phyloP scores from a whole-genome alignment of 2,888 invertebrate species.

The Polydrusus cervinus region DNA sequence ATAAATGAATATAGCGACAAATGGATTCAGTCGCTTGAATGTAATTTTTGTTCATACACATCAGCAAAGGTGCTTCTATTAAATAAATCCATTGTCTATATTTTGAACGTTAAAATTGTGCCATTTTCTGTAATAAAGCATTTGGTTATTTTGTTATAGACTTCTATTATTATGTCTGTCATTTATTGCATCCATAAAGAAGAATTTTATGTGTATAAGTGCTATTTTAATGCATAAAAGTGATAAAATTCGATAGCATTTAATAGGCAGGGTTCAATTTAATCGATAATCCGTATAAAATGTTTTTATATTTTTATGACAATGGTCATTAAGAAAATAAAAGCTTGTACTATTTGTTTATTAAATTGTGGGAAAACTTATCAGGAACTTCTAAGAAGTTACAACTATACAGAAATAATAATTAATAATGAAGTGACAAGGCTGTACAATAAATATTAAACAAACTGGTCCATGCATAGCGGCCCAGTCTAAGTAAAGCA shows the following conservation, averaged over 20 bases:
- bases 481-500: too few species aligned
- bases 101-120: constrained; percentile 24
- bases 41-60: constrained; percentile 1
- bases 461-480: too few species aligned
- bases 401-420: too few species aligned
- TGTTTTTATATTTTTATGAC: constrained; percentile 4
- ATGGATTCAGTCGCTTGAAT: not conserved
- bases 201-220: constrained; percentile 36
- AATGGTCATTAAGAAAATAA: not conserved
- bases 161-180: constrained; percentile 25
- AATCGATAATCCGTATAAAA: constrained; percentile 16
- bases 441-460: too few species aligned
- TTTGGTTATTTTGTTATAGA: constrained; percentile 34
- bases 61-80: constrained; percentile 9
- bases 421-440: too few species aligned
- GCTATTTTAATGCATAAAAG: constrained; percentile 37
- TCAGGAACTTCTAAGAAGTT: too few species aligned
- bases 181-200: constrained; percentile 31
- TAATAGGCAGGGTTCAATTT: constrained; percentile 17
- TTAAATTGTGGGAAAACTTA: not conserved
- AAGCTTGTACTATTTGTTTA: not conserved
- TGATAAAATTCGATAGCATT: constrained; percentile 26
- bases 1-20: not conserved
- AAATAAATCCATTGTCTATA: not conserved
- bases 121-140: constrained; percentile 23